Conservation (phyloP, 2,888 invertebrate genomes). For the Agonopterix heracliana region DNA sequence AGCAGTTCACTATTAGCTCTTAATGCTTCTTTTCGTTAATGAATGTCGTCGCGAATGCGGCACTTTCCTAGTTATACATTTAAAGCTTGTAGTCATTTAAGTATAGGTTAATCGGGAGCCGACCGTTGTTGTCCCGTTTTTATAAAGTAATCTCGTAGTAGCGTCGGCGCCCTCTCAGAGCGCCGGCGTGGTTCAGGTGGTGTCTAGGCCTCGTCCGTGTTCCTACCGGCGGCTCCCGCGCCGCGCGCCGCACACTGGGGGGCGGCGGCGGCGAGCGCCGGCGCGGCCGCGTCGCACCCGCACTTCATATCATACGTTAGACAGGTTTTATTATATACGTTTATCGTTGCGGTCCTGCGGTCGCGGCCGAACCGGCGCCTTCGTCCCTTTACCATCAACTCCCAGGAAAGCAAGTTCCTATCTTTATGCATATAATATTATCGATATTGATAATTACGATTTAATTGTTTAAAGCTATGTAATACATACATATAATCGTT, state of each 20-base stretch:
- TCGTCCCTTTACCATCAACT: conserved; percentile 67
- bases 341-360: conserved; percentile 66
- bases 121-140: conserved; percentile 45
- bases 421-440: conserved; percentile 78
- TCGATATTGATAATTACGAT: conserved; percentile 78
- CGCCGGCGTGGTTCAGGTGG: conserved; percentile 14
- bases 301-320: conserved; percentile 75
- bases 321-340: conserved; percentile 75
- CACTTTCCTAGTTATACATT: conserved; percentile 72
- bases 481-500: conserved; percentile 78
- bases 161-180: conserved; percentile 7
- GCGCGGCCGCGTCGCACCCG: conserved; percentile 52
- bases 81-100: conserved; percentile 73
- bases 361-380: conserved; percentile 64
- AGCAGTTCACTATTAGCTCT: conserved; percentile 76
- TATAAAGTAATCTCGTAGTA: conserved; percentile 23
- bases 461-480: conserved; percentile 78
- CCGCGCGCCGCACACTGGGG: conserved; percentile 70
- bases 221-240: conserved; percentile 43
- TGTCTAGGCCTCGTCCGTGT: conserved; percentile 20
- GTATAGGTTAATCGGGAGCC: conserved; percentile 66
- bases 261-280: conserved; percentile 61
- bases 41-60: conserved; percentile 59
- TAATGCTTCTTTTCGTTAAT: conserved; percentile 74
- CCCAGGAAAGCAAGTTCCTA: conserved; percentile 78